These are phyloP conservation scores for Dicycla oo DNA, from an alignment of 2,888 invertebrate genomes.

Conservation along the genomic window DNA sequence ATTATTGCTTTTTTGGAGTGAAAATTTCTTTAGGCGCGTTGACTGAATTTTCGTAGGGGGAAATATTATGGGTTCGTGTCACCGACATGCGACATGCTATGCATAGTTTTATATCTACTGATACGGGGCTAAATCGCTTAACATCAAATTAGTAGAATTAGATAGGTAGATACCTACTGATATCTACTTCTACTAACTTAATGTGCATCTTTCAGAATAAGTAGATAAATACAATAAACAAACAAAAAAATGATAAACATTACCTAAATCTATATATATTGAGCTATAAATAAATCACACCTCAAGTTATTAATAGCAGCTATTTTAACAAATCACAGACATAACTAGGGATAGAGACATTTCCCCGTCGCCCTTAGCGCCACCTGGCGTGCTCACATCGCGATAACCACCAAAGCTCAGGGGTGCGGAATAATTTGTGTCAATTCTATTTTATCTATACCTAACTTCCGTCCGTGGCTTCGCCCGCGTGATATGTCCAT, in stretches of 20 bases:
- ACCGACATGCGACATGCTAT: too few species aligned
- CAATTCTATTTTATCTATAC: conserved; percentile 7
- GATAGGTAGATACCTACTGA: too few species aligned
- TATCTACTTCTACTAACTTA: too few species aligned
- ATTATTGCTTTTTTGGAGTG: too few species aligned
- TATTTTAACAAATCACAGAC: conserved; percentile 43
- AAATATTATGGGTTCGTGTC: too few species aligned
- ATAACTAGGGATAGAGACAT: conserved; percentile 10
- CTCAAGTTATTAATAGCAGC: conserved; percentile 17
- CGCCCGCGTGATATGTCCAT: too few species aligned
- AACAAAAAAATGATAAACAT: background rate
- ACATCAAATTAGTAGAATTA: too few species aligned
- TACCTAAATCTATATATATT: conserved; percentile 12
- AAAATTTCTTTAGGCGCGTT: too few species aligned
- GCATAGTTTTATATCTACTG: too few species aligned
- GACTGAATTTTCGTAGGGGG: too few species aligned
- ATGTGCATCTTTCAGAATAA: too few species aligned
- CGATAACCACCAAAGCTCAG: conserved; percentile 38
- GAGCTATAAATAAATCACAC: conserved; percentile 16
- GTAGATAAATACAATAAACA: background rate
- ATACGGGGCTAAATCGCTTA: background rate
- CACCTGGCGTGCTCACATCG: conserved; percentile 53
- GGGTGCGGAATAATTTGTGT: conserved; percentile 49
- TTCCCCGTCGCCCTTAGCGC: conserved; percentile 12
- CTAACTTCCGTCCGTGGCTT: background rate